phyloP scores from a whole-genome alignment of 1,140 invertebrate species.

The Bombus confusus region DNA sequence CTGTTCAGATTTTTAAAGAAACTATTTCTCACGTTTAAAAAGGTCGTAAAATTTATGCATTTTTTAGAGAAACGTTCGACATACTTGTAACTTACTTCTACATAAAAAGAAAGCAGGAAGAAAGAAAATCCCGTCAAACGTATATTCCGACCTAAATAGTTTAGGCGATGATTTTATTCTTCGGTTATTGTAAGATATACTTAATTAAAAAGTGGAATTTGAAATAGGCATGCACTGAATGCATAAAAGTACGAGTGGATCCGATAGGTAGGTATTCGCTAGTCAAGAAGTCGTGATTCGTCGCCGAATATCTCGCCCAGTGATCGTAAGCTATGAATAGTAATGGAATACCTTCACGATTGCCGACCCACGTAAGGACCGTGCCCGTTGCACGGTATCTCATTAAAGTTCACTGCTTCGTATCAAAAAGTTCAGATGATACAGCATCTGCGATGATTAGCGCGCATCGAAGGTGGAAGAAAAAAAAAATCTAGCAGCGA shows the following conservation, averaged over 20 bases:
- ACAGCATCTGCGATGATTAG: background rate
- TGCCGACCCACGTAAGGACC: conserved; percentile 12
- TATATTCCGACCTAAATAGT: background rate
- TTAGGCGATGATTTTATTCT: background rate
- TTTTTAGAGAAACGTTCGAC: background rate
- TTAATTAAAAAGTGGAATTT: background rate
- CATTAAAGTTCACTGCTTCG: conserved; percentile 20
- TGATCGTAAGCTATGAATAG: conserved; percentile 37
- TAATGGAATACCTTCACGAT: conserved; percentile 49
- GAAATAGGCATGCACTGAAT: background rate
- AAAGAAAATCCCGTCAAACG: background rate
- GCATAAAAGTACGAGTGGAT: background rate
- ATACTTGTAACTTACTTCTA: background rate
- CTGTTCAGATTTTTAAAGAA: background rate
- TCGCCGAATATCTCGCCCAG: background rate
- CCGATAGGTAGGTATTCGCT: background rate
- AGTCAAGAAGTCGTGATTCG: conserved; percentile 15
- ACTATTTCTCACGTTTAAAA: too few species aligned
- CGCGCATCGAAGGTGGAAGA: background rate
- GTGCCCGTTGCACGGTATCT: conserved; percentile 2
- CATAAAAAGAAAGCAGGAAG: background rate
- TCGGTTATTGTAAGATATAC: background rate
- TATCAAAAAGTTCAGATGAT: background rate
- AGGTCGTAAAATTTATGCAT: too few species aligned
- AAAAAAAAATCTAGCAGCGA: background rate